These are phyloP conservation scores for Numida meleagris DNA, from an alignment of 2,113 vertebrate species.

Conservation along the genomic window DNA sequence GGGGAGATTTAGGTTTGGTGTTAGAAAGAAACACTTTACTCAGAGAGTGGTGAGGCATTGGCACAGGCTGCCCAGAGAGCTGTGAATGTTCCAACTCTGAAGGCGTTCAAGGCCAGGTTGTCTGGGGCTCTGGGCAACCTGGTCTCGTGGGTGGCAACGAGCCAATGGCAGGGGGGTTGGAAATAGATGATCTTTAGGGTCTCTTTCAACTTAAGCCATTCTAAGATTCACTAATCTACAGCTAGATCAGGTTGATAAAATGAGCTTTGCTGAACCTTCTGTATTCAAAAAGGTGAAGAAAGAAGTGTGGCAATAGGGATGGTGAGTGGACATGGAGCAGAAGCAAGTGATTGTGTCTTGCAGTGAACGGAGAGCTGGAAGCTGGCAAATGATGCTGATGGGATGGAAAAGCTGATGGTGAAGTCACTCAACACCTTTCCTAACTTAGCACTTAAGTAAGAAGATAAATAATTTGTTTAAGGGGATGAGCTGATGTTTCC, in stretches of 20 bases:
- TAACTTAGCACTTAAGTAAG: neutral
- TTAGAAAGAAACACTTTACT: neutral
- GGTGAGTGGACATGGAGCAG: neutral
- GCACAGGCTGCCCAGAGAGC: too few relatives aligned
- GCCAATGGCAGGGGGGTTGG: too few relatives aligned
- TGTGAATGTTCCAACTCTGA: too few relatives aligned
- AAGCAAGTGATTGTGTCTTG: neutral
- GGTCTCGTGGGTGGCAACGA: too few relatives aligned
- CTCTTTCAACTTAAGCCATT: too few relatives aligned
- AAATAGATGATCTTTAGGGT: too few relatives aligned
- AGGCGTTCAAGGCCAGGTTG: too few relatives aligned
- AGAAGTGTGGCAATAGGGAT: neutral
- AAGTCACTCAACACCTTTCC: neutral
- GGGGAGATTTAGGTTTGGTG: too few relatives aligned
- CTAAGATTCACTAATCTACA: too few relatives aligned
- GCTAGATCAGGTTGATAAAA: neutral
- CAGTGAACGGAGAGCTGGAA: neutral
- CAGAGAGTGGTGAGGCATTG: too few relatives aligned
- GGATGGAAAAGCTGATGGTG: neutral
- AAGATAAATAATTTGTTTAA: neutral
- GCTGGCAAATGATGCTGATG: neutral
- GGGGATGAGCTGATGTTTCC: neutral
- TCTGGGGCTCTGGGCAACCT: too few relatives aligned
- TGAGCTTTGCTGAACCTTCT: neutral
- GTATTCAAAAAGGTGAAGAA: neutral